Percentiles rank a stretch among this genome's conserved stretches.
Conservation (phyloP, 2,888 invertebrate species). For the Chrysolina haemoptera region DNA sequence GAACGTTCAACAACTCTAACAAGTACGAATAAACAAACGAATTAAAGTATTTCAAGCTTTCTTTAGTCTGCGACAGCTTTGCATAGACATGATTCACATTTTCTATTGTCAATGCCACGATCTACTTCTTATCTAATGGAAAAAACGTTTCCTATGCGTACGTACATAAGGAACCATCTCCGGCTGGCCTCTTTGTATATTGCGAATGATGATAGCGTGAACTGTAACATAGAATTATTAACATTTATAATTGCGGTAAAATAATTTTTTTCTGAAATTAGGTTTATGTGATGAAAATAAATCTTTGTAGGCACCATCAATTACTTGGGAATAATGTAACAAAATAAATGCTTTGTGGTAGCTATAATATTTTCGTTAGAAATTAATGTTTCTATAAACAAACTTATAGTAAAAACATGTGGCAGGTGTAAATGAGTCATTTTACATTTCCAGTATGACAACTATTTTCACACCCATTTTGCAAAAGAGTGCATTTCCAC, state of each 20-base stretch:
- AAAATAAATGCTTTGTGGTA: no score
- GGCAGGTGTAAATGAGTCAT: no score
- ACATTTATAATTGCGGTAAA: neutral
- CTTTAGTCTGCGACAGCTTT: conserved; percentile 8
- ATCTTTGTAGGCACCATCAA: no score
- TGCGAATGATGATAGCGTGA: neutral
- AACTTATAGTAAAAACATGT: no score
- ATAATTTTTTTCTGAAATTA: neutral
- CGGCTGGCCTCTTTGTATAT: neutral
- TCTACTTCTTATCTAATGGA: conserved; percentile 4
- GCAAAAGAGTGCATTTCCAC: no score
- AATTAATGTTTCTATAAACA: no score
- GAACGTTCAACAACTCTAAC: conserved; percentile 24
- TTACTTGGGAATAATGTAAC: no score
- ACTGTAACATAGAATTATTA: neutral
- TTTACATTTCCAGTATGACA: no score
- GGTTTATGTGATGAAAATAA: no score
- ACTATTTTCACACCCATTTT: no score
- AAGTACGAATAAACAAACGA: conserved; percentile 24
- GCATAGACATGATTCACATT: conserved; percentile 17
- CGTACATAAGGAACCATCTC: neutral
- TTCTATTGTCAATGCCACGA: neutral
- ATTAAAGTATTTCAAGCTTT: conserved; percentile 21
- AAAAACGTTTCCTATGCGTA: neutral
- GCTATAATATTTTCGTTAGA: no score